Evolutionary conservation across 1,140 invertebrate species (phyloP), one percentile per base, ranked within the genome.

Genomic region (Lepidostoma basale): DNA sequence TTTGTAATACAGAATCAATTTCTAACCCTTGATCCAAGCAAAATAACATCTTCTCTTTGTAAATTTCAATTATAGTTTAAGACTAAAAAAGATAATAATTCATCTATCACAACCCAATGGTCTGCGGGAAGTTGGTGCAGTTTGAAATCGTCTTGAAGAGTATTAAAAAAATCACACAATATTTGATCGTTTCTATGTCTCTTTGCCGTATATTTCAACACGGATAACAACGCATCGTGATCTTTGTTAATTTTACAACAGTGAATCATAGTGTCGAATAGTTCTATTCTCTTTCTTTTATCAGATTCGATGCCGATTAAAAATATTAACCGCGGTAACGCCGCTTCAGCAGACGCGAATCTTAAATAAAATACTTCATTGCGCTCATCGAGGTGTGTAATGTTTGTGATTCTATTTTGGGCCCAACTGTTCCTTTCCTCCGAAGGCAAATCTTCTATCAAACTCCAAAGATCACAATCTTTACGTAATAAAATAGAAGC

Each of bases 201-300:
- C 44, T 72, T 62, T 1, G 66, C 66, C 9, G 62, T 44, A 58
- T 65, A 68, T 44, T 54, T 68, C 25, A 72, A 23, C 3, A 72
- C 54, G 16, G 54, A 45, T 10, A 72, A 22, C 2, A 72, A 26
- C 18, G 23, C 36, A n/a, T 23, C 30, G n/a, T 16, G 12, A 23
- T 72, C 56, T 9, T 72, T 47, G 28, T 72, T 68, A 25, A 62
- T 54, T 45, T 72, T 68, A 54, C 70, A 72, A 22, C 70, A 72
- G 40, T 65, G 33, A 10, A 72, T 39, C 70, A 72, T 72, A 18
- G 4, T 22, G n/a, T 62, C 20, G 3, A 72, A 26, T 14, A 72
- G n/a, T 0, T 9, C 22, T 14, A 26, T 42, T n/a, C 70, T 52
- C 16, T 47, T 20, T 2, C 65, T 25, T 5, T 45, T 14, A 2